These are phyloP conservation scores for Gyrodactylus salaris DNA, from an alignment of 1,140 invertebrate species.

Conservation along the genomic window DNA sequence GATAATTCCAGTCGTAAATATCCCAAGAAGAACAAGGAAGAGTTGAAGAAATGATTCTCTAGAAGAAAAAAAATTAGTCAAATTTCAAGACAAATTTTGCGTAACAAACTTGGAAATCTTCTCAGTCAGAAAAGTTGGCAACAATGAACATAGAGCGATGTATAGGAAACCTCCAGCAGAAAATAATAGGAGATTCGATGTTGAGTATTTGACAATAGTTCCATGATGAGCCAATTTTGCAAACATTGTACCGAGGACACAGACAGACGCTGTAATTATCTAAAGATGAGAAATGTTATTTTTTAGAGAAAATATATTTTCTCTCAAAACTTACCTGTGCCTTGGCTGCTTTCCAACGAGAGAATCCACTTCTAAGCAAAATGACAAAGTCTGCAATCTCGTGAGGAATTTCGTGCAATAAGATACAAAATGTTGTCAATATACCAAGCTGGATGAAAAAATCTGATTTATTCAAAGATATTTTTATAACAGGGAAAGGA, in stretches of 20 bases:
- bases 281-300: not conserved
- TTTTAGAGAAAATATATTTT: not conserved
- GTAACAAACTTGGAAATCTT: not conserved
- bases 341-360: constrained; percentile 56
- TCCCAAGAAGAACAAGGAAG: not conserved
- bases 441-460: constrained; percentile 36
- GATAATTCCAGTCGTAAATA: not conserved
- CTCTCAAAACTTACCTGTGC: constrained; percentile 27
- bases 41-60: not conserved
- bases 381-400: constrained; percentile 90
- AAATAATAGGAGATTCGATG: not conserved
- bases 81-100: not conserved
- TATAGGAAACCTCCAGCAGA: not conserved
- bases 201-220: not conserved
- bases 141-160: not conserved
- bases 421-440: constrained; percentile 61
- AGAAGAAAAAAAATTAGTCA: not conserved
- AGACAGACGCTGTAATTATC: not conserved
- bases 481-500: no score
- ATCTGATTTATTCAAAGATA: no score
- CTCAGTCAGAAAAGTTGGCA: not conserved
- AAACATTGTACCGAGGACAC: not conserved
- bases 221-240: not conserved
- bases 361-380: constrained; percentile 47
- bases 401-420: constrained; percentile 83